These are phyloP conservation scores for Indicator indicator DNA, from an alignment of 2,113 vertebrate genomes.

Conservation along the genomic window DNA sequence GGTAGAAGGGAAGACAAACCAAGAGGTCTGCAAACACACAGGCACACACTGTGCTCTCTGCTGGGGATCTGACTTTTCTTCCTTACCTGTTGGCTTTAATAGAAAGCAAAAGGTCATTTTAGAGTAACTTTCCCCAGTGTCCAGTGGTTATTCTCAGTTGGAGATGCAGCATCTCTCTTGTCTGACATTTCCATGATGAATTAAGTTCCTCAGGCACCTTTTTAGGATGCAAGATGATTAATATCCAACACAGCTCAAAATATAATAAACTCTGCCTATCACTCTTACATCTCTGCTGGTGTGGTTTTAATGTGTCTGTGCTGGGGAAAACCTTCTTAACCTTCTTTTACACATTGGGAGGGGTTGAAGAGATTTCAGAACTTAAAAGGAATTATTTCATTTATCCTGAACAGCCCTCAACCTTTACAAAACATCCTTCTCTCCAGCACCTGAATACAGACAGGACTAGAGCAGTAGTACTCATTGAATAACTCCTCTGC, in stretches of 20 bases:
- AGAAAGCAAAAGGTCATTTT: conserved; percentile 52
- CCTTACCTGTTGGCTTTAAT: conserved; percentile 49
- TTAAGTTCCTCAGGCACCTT: conserved; percentile 20
- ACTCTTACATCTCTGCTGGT: neutral
- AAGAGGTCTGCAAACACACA: neutral
- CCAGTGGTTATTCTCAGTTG: neutral
- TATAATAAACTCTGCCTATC: neutral
- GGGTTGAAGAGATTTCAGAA: neutral
- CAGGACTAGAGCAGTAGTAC: neutral
- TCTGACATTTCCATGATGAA: conserved; percentile 56
- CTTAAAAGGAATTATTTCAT: neutral
- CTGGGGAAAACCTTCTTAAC: neutral
- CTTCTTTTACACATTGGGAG: neutral
- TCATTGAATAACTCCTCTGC: neutral
- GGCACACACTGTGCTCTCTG: neutral
- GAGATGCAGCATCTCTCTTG: neutral
- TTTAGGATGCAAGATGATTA: conserved; percentile 31
- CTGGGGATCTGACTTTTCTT: neutral
- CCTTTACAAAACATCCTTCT: neutral
- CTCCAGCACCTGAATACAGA: neutral
- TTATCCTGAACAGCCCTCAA: neutral
- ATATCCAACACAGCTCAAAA: neutral
- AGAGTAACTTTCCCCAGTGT: neutral
- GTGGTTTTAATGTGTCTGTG: neutral
- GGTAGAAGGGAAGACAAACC: neutral